Evolutionary conservation across 1,140 invertebrate species (phyloP).

Genomic region (Heliconius nattereri): DNA sequence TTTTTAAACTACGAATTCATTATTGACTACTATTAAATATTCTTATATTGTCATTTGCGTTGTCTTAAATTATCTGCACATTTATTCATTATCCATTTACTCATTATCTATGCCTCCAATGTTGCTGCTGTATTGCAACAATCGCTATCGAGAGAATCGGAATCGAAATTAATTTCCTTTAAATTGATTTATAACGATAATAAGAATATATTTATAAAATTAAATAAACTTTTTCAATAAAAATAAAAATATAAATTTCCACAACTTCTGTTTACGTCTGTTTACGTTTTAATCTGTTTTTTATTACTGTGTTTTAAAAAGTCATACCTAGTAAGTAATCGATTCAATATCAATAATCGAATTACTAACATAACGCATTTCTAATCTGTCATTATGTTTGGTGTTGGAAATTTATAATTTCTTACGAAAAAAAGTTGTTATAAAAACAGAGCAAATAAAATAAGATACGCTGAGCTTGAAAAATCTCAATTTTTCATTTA

Average conservation of each 20-base stretch:
- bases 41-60: too few species aligned
- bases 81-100: background rate
- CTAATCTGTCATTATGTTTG: background rate
- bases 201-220: too few species aligned
- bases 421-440: background rate
- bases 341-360: slow-evolving; percentile 9
- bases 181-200: too few species aligned
- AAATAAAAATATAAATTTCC: too few species aligned
- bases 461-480: background rate
- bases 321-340: background rate
- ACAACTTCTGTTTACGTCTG: background rate
- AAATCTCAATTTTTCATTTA: background rate
- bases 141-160: too few species aligned
- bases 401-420: slow-evolving; percentile 7
- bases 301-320: background rate
- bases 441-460: background rate
- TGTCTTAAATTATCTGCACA: too few species aligned
- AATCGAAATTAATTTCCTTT: too few species aligned
- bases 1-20: too few species aligned
- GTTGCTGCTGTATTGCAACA: background rate
- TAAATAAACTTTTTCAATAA: too few species aligned
- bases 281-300: background rate
- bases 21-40: too few species aligned
- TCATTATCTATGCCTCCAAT: background rate
- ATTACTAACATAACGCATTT: background rate